Percentiles rank a stretch among this genome's conserved stretches.
phyloP scores from a whole-genome alignment of 1,140 invertebrate species.

The Propsilocerus akamusi region DNA sequence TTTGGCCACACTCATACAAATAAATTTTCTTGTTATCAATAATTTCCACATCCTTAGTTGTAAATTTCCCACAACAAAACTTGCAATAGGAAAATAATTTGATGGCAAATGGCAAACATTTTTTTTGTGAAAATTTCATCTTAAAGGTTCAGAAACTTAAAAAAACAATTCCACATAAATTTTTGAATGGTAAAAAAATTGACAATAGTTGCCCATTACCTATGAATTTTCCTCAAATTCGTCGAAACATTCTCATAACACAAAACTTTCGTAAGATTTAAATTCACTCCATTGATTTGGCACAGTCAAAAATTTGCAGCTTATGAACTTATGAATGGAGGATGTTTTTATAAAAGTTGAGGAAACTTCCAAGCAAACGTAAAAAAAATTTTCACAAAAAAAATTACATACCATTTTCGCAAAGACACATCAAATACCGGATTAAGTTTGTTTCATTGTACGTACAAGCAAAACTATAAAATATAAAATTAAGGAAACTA shows the following conservation, averaged over 20 bases:
- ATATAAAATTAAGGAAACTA: neutral
- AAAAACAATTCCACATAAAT: too few relatives aligned
- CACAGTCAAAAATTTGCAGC: slow-evolving; percentile 10
- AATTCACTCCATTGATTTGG: slow-evolving; percentile 9
- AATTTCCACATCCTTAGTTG: neutral
- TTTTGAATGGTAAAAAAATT: too few relatives aligned
- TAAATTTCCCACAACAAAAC: neutral
- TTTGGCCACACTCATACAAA: neutral
- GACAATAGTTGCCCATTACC: too few relatives aligned
- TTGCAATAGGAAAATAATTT: slow-evolving; percentile 1
- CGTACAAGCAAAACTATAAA: neutral
- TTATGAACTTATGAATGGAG: slow-evolving; percentile 9
- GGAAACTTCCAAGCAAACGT: slow-evolving; percentile 8
- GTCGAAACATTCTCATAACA: too few relatives aligned
- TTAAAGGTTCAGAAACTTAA: slow-evolving; percentile 1
- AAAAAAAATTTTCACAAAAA: neutral
- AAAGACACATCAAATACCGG: neutral
- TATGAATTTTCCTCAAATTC: too few relatives aligned
- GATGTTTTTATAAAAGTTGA: slow-evolving; percentile 21
- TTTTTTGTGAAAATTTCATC: too few relatives aligned
- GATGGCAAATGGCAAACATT: too few relatives aligned
- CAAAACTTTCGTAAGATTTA: slow-evolving; percentile 14
- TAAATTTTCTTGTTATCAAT: neutral
- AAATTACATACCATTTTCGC: neutral
- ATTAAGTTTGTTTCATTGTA: neutral